Conservation (phyloP, 2,888 invertebrate genomes). For the Trachelus tabidus region DNA sequence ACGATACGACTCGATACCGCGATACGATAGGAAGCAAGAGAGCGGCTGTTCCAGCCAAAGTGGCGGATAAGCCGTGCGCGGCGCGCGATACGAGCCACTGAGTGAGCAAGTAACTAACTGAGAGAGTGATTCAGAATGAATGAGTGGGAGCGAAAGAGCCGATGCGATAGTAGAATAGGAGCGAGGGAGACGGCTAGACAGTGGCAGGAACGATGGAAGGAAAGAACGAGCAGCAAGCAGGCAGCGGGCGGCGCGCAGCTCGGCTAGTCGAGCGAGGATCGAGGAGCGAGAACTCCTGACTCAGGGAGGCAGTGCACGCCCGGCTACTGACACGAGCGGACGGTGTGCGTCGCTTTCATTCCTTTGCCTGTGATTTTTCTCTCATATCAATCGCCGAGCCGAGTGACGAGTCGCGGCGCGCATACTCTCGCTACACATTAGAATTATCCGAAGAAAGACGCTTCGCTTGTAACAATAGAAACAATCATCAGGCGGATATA, state of each 20-base stretch:
- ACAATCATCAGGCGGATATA: neutral
- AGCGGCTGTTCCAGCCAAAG: constrained; percentile 23
- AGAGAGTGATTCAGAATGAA: constrained; percentile 2
- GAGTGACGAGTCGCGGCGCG: constrained; percentile 23
- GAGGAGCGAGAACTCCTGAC: constrained; percentile 39
- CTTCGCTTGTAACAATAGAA: neutral
- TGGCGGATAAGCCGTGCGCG: constrained; percentile 31
- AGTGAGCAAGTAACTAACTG: constrained; percentile 10
- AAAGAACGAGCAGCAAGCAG: constrained; percentile 8
- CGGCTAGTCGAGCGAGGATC: constrained; percentile 34
- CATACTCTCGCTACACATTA: neutral
- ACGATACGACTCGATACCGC: constrained; percentile 1
- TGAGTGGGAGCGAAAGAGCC: constrained; percentile 20
- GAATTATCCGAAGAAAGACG: neutral
- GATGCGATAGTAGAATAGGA: constrained; percentile 21
- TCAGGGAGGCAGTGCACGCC: constrained; percentile 61
- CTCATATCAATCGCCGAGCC: constrained; percentile 37
- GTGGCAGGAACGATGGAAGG: constrained; percentile 22
- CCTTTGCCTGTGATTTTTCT: constrained; percentile 45
- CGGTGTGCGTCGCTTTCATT: constrained; percentile 52
- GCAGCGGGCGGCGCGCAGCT: constrained; percentile 10
- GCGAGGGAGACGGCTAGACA: constrained; percentile 26
- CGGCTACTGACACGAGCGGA: constrained; percentile 65
- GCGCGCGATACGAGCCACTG: constrained; percentile 15
- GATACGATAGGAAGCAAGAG: constrained; percentile 7